Conservation (phyloP, 2,888 invertebrate species). For the Ectemnius continuus region DNA sequence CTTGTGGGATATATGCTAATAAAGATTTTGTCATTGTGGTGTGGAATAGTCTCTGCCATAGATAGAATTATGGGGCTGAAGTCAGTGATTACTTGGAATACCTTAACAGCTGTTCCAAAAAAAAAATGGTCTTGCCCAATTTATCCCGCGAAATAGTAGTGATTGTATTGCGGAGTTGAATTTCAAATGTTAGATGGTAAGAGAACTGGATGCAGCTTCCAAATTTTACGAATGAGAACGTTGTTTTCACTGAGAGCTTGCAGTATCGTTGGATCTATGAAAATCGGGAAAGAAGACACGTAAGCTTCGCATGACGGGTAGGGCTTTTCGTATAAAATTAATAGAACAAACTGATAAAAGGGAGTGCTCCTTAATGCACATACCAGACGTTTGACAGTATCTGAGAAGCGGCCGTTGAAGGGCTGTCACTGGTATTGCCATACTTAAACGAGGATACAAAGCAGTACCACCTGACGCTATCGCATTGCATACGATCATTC, state of each 20-base stretch:
- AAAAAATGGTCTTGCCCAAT: too few relatives aligned
- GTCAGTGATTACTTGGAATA: too few relatives aligned
- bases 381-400: conserved; percentile 77
- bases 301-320: neutral
- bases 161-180: too few relatives aligned
- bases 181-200: conserved; percentile 63
- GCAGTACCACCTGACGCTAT: conserved; percentile 78
- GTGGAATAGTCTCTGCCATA: too few relatives aligned
- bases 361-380: neutral
- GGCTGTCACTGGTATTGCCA: conserved; percentile 81
- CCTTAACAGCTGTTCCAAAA: too few relatives aligned
- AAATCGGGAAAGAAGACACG: conserved; percentile 60
- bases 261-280: conserved; percentile 78
- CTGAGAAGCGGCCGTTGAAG: conserved; percentile 76
- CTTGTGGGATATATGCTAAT: too few relatives aligned
- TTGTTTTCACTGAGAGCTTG: conserved; percentile 78
- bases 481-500: conserved; percentile 82
- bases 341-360: too few relatives aligned
- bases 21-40: too few relatives aligned
- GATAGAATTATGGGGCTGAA: too few relatives aligned
- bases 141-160: too few relatives aligned
- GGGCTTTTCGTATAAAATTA: too few relatives aligned
- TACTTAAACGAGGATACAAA: conserved; percentile 81
- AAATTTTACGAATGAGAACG: conserved; percentile 79
- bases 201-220: conserved; percentile 77